Evolutionary conservation across 37 sponge, comb jelly and placozoan genomes (phyloP), one percentile per base, ranked within the genome.

Genomic region (Chondrilla cf. caribensis): DNA sequence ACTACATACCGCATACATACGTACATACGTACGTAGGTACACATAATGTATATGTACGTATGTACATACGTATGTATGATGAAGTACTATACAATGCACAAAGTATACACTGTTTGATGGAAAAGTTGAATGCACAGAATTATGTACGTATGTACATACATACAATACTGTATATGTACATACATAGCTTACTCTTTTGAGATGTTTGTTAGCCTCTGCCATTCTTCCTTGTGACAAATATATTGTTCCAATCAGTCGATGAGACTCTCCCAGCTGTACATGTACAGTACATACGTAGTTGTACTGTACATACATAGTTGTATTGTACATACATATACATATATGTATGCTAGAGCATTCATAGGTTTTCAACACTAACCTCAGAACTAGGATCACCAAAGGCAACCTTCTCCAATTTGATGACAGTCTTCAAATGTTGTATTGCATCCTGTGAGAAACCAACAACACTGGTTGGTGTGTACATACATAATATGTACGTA

Each of bases 381-480:
- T 73, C 76, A 43, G 76, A 3, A 39, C 76, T 73, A 18, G 43
- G 43, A 39, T 73, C 76, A 21, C 76, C 76, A 73, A 73, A 73
- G 24, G 76, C 19, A 21, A 19, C 36, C 43, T 73, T 73, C 44
- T 73, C 40, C 25, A 73, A 21, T 39, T 73, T 73, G 9, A 73
- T 38, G 24, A 42, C 44, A 18, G 76, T 73, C 43, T 37, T 73
- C 25, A 73, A 21, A 43, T 73, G 76, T 24, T 25, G 6, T 24
- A 73, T 19, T 39, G 76, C 76, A 0, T 73, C 76, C 76, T 73
- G 44, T 47, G n/a, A n/a, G n/a, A n/a, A n/a, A n/a, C n/a, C n/a
- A n/a, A n/a, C n/a, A n/a, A n/a, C n/a, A n/a, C n/a, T n/a, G n/a
- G n/a, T n/a, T n/a, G n/a, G n/a, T n/a, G n/a, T n/a, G n/a, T n/a